A percentile compares a stretch with the other conserved stretches of the same genome.
phyloP scores from a whole-genome alignment of 2,888 invertebrate genomes.

The Aphelenchoides bicaudatus region DNA sequence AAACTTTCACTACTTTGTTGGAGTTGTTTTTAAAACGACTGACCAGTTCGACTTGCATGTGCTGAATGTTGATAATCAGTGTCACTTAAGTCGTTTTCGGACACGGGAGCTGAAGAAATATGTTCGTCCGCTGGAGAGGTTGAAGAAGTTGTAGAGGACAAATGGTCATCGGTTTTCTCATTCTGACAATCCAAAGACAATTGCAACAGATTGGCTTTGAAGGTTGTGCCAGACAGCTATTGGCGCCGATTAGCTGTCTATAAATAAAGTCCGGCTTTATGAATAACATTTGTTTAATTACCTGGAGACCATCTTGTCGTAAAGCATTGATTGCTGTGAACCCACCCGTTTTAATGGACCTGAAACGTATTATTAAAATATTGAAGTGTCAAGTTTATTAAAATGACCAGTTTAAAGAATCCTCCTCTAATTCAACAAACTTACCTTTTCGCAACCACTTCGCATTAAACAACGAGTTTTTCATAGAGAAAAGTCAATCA shows the following conservation, averaged over 20 bases:
- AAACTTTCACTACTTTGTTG: constrained; percentile 8
- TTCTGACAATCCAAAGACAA: constrained; percentile 28
- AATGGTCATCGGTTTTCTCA: constrained; percentile 14
- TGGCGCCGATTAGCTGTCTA: constrained; percentile 51
- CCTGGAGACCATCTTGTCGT: constrained; percentile 39
- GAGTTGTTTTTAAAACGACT: constrained; percentile 1
- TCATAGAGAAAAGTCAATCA: too few relatives aligned
- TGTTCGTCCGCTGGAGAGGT: constrained; percentile 17
- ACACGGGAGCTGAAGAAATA: not conserved
- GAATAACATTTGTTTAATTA: too few relatives aligned
- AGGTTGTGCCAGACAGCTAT: constrained; percentile 60
- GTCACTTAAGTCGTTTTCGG: constrained; percentile 2
- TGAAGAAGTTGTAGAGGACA: constrained; percentile 16
- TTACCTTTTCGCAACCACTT: too few relatives aligned
- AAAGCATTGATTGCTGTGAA: constrained; percentile 29
- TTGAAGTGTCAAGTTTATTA: not conserved
- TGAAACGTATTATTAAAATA: constrained; percentile 6
- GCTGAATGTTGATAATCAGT: not conserved
- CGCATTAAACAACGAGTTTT: too few relatives aligned
- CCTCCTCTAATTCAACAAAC: too few relatives aligned
- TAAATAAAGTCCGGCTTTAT: too few relatives aligned
- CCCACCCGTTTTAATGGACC: constrained; percentile 27
- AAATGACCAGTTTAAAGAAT: not conserved
- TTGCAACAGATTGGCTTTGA: constrained; percentile 51
- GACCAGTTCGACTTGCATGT: not conserved